These are phyloP conservation scores for Stigmatopora nigra DNA, from an alignment of 2,113 vertebrate species.

Conservation along the genomic window DNA sequence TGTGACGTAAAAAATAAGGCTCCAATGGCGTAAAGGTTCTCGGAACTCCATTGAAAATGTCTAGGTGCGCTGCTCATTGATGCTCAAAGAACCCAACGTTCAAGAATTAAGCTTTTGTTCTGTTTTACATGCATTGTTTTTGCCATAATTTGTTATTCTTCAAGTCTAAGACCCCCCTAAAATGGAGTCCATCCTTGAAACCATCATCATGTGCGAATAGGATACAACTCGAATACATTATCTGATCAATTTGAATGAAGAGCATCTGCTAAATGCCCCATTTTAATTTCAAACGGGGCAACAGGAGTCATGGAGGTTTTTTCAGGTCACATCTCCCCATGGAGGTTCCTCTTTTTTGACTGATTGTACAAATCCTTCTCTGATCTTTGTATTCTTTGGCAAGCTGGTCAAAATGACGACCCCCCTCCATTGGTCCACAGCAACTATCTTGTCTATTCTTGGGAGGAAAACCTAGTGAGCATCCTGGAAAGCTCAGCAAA, in stretches of 20 bases:
- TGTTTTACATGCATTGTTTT: no score
- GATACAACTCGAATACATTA: no score
- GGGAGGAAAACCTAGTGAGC: conserved; percentile 54
- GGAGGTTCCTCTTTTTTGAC: conserved; percentile 42
- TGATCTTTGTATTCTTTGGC: conserved; percentile 61
- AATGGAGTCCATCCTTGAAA: no score
- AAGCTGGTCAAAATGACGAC: conserved; percentile 48
- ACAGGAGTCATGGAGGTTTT: conserved; percentile 12
- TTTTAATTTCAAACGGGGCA: conserved; percentile 21
- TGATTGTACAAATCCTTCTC: conserved; percentile 27
- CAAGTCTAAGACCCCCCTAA: no score
- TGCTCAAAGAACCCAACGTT: not conserved
- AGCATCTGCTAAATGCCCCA: conserved; percentile 22
- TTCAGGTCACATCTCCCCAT: conserved; percentile 51
- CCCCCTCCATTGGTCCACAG: conserved; percentile 34
- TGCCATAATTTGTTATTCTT: no score
- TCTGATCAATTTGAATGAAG: conserved; percentile 5
- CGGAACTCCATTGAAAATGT: not conserved
- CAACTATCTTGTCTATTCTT: conserved; percentile 54
- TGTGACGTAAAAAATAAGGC: not conserved
- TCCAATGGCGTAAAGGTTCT: not conserved
- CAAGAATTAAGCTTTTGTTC: no score
- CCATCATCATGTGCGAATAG: no score
- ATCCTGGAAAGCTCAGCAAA: conserved; percentile 44
- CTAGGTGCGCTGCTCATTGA: not conserved